Evolutionary conservation across 2,113 vertebrate genomes (phyloP).

Genomic region (Cairina moschata): DNA sequence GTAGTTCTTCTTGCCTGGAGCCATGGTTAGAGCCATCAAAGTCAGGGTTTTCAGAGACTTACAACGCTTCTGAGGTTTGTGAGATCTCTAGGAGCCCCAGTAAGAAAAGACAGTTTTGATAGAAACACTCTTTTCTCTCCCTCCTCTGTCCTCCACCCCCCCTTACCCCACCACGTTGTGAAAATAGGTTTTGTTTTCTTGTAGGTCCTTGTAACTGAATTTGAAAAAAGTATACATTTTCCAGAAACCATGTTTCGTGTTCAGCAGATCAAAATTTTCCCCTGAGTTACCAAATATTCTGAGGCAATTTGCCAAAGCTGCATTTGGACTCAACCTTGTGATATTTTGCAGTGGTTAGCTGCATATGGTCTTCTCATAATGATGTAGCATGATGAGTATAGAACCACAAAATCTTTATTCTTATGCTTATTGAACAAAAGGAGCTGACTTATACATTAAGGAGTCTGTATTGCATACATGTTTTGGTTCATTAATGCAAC

Average conservation of each 20-base stretch:
- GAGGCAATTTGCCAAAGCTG: constrained; percentile 94
- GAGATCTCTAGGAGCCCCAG: neutral
- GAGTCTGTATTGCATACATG: neutral
- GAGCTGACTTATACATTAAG: neutral
- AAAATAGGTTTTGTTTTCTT: neutral
- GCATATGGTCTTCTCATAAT: constrained; percentile 65
- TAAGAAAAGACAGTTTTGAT: neutral
- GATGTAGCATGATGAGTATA: rapidly evolving
- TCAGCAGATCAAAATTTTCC: constrained; percentile 91
- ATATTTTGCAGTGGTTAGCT: constrained; percentile 88
- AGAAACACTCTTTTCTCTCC: no score
- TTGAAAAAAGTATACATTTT: constrained; percentile 80
- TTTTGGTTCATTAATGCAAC: neutral
- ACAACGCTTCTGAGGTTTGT: rapidly evolving
- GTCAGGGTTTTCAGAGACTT: neutral
- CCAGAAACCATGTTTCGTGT: constrained; percentile 88
- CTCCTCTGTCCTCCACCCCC: neutral
- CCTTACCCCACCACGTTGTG: no score
- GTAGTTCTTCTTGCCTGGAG: neutral
- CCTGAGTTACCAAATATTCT: constrained; percentile 87
- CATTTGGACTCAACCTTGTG: constrained; percentile 90
- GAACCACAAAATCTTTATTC: neutral
- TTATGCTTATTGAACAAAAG: neutral
- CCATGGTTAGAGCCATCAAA: neutral
- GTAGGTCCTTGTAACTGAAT: neutral